A percentile compares a stretch with the other conserved stretches of the same genome.
Conservation (phyloP, 2,888 invertebrate genomes). For the Chymomyza procnemis region DNA sequence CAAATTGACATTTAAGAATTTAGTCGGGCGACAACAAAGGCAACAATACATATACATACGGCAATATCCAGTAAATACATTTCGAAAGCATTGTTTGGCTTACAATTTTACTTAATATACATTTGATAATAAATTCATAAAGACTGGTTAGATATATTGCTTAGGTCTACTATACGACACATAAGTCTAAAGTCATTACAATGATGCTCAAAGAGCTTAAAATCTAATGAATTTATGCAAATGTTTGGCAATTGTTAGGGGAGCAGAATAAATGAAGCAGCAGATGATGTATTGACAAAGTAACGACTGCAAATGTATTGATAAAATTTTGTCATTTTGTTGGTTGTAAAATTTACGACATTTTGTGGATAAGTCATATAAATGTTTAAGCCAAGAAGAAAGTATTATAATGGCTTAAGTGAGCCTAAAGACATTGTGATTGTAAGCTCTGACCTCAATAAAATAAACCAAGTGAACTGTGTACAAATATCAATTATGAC, state of each 20-base stretch:
- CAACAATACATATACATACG: not conserved
- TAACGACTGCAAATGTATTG: not conserved
- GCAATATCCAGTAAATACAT: not conserved
- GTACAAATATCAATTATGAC: too few relatives aligned
- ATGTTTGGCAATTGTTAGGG: not conserved
- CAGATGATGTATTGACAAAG: not conserved
- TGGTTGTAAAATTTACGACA: not conserved
- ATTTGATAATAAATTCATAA: not conserved
- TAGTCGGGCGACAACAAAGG: not conserved
- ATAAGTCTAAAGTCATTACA: not conserved
- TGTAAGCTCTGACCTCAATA: not conserved
- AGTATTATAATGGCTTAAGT: not conserved
- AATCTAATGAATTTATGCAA: not conserved
- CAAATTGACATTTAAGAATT: not conserved
- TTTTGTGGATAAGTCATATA: not conserved
- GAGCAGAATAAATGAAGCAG: not conserved
- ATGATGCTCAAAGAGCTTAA: not conserved
- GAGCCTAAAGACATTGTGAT: not conserved
- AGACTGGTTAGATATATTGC: not conserved
- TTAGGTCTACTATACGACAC: not conserved
- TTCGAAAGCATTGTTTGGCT: not conserved
- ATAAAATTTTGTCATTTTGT: not conserved
- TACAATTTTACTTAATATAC: not conserved
- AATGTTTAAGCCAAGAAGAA: not conserved
- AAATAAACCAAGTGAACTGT: not conserved